Evolutionary conservation across 2,797 vertebrate species (phyloP).

Genomic region (Ambastaia sidthimunki): DNA sequence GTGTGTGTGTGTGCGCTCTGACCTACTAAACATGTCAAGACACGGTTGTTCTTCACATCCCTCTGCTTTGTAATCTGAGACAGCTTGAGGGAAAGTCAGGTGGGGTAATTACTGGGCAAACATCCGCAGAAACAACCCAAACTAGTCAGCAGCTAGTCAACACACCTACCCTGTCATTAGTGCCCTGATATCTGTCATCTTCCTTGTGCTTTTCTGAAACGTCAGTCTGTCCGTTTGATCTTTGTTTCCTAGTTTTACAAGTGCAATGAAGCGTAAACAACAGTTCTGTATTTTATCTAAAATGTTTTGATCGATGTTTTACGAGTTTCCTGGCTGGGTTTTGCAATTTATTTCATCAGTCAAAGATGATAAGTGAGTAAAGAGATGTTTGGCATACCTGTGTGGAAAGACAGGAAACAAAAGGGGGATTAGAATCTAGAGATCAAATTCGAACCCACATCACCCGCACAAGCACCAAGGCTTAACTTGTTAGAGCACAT

Average conservation of each 20-base stretch:
- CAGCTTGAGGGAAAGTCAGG: slow-evolving; percentile 35
- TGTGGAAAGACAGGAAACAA: too few species aligned
- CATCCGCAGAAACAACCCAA: slow-evolving; percentile 52
- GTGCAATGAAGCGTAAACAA: neutral
- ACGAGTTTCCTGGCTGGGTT: too few species aligned
- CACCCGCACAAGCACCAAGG: too few species aligned
- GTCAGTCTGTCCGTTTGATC: neutral
- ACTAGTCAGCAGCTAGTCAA: slow-evolving; percentile 25
- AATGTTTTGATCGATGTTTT: too few species aligned
- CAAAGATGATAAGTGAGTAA: too few species aligned
- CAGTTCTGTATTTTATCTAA: too few species aligned
- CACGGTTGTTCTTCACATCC: slow-evolving; percentile 43
- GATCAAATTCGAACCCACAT: too few species aligned
- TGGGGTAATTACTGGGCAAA: slow-evolving; percentile 57
- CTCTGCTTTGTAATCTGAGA: slow-evolving; percentile 41
- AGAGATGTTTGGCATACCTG: too few species aligned
- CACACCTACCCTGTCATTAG: slow-evolving; percentile 49
- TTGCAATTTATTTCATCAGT: too few species aligned
- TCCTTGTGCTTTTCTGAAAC: neutral
- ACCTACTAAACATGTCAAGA: slow-evolving; percentile 53
- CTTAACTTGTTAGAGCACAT: too few species aligned
- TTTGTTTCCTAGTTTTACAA: neutral
- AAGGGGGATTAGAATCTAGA: too few species aligned
- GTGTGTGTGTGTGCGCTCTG: neutral
- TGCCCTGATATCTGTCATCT: slow-evolving; percentile 13